Evolutionary conservation across 2,888 invertebrate genomes (phyloP).

Genomic region (Scotopteryx bipunctaria): DNA sequence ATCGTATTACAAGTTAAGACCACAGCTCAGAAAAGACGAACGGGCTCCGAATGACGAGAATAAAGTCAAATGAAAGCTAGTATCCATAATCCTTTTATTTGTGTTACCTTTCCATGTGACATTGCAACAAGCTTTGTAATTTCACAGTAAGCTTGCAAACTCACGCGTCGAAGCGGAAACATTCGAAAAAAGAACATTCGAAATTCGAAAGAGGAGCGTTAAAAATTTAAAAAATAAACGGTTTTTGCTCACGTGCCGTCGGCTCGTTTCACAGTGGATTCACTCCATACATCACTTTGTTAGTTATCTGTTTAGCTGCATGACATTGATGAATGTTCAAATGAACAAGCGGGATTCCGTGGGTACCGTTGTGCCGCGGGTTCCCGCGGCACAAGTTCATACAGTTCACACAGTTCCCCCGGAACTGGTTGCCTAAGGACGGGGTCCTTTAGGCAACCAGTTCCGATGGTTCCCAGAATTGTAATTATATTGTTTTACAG

Average conservation of each 20-base stretch:
- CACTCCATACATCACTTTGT: conserved; percentile 71
- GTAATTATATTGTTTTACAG: too few species aligned
- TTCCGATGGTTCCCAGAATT: too few species aligned
- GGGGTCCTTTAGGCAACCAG: too few species aligned
- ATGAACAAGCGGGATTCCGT: conserved; percentile 51
- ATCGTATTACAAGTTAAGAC: too few species aligned
- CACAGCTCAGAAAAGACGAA: too few species aligned
- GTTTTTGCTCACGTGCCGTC: conserved; percentile 43
- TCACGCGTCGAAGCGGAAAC: conserved; percentile 15
- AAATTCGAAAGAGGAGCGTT: too few species aligned
- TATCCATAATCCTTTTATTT: conserved; percentile 1
- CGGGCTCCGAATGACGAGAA: too few species aligned
- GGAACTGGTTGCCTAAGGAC: too few species aligned
- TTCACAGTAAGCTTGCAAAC: conserved; percentile 16
- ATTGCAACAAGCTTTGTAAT: conserved; percentile 21
- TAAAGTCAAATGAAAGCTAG: too few species aligned
- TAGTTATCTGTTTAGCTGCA: conserved; percentile 68
- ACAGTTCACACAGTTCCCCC: too few species aligned
- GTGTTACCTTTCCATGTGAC: conserved; percentile 1
- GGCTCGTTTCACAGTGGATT: conserved; percentile 62
- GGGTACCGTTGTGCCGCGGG: conserved; percentile 38
- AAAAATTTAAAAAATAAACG: conserved; percentile 39
- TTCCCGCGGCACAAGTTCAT: too few species aligned
- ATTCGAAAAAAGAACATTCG: too few species aligned
- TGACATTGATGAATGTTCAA: conserved; percentile 71